phyloP scores from a whole-genome alignment of 2,113 vertebrate species.

The Calyptomena viridis region DNA sequence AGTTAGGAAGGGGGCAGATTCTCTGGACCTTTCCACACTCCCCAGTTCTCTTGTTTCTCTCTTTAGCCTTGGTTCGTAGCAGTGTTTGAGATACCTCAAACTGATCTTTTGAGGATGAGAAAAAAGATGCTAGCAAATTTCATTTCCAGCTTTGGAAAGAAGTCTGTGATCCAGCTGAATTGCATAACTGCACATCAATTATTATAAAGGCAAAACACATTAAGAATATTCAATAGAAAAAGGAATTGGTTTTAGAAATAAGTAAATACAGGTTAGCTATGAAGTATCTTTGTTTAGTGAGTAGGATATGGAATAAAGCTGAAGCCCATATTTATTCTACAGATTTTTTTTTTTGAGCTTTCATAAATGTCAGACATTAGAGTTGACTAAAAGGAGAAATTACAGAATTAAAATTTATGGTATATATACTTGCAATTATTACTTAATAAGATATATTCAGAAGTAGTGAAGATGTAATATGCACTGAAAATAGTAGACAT shows the following conservation, averaged over 20 bases:
- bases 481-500: conserved; percentile 1
- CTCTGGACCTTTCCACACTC: not conserved
- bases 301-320: not conserved
- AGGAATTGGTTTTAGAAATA: not conserved
- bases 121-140: not conserved
- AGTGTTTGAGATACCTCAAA: not conserved
- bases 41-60: not conserved
- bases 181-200: not conserved
- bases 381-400: not conserved
- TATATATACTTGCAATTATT: not conserved
- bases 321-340: not conserved
- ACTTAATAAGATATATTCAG: not conserved
- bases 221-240: not conserved
- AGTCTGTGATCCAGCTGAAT: not conserved
- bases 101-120: not conserved
- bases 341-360: not conserved
- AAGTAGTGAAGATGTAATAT: not conserved
- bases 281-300: not conserved
- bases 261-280: not conserved
- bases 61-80: not conserved
- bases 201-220: not conserved
- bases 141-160: not conserved
- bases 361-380: not conserved
- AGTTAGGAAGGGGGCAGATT: not conserved
- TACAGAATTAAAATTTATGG: not conserved